Conservation (phyloP, 1,140 invertebrate genomes). For the Dendrolimus kikuchii region DNA sequence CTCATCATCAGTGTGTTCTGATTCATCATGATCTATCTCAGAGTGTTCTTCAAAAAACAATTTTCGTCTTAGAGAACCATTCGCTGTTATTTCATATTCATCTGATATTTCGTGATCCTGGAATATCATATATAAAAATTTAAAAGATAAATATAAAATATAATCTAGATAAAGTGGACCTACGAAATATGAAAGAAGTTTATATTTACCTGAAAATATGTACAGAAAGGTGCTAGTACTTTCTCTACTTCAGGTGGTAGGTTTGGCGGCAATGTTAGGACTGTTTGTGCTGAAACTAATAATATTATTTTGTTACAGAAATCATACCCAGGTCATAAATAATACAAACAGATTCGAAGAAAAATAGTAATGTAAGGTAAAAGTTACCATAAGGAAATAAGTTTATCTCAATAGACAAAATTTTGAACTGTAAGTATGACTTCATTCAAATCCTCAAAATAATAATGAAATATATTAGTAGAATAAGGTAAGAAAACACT, state of each 20-base stretch:
- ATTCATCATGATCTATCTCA: conserved; percentile 55
- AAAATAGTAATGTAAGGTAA: no score
- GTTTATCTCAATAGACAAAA: no score
- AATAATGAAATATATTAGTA: no score
- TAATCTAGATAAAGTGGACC: no score
- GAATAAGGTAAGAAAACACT: no score
- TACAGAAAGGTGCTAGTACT: conserved; percentile 74
- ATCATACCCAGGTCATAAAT: no score
- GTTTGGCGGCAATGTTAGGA: conserved; percentile 72
- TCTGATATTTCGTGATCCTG: conserved; percentile 53
- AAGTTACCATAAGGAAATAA: no score
- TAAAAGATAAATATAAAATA: conserved; percentile 2
- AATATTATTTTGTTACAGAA: no score
- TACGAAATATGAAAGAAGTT: no score
- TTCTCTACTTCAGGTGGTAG: conserved; percentile 75
- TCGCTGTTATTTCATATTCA: conserved; percentile 63
- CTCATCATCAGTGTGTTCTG: conserved; percentile 60
- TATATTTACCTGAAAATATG: conserved; percentile 70
- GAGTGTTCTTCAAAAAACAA: conserved; percentile 62
- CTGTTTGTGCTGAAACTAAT: conserved; percentile 74
- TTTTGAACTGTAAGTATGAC: no score
- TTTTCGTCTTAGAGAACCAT: conserved; percentile 57
- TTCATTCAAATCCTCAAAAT: no score
- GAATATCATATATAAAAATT: conserved; percentile 17
- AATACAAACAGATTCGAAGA: no score